A percentile compares a stretch with the other conserved stretches of the same genome.
Conservation (phyloP, 2,888 invertebrate species). For the Stenurella melanura region DNA sequence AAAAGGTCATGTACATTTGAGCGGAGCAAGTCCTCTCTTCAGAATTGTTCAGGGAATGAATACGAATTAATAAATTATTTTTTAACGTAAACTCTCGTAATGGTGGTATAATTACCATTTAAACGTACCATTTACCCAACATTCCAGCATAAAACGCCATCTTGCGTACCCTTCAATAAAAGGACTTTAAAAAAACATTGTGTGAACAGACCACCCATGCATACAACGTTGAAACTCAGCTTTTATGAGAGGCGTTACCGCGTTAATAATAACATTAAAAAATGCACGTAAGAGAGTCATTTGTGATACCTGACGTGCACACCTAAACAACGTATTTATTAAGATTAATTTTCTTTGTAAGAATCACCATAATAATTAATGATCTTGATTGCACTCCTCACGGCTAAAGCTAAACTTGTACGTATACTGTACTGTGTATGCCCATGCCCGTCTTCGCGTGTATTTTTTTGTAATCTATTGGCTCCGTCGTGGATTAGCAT, state of each 20-base stretch:
- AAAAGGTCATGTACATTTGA: too few relatives aligned
- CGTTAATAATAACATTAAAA: background rate
- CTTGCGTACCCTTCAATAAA: background rate
- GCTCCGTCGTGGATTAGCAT: background rate
- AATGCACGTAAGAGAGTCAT: background rate
- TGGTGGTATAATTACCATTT: too few relatives aligned
- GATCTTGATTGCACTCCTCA: background rate
- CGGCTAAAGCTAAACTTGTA: background rate
- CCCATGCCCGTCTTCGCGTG: background rate
- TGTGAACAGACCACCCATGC: background rate
- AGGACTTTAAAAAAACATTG: background rate
- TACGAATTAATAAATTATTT: too few relatives aligned
- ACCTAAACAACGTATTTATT: slow-evolving; percentile 1
- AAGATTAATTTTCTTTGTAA: background rate
- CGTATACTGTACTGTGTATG: background rate
- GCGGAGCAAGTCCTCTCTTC: too few relatives aligned
- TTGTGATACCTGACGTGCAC: background rate
- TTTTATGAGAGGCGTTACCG: background rate
- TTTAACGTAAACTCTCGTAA: too few relatives aligned
- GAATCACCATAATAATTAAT: slow-evolving; percentile 4
- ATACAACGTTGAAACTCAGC: background rate
- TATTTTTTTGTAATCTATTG: background rate
- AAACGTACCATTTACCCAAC: too few relatives aligned
- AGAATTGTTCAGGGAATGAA: too few relatives aligned
- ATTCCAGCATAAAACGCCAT: background rate